Evolutionary conservation across 2,797 vertebrate species (phyloP).

Genomic region (Liasis olivaceus): DNA sequence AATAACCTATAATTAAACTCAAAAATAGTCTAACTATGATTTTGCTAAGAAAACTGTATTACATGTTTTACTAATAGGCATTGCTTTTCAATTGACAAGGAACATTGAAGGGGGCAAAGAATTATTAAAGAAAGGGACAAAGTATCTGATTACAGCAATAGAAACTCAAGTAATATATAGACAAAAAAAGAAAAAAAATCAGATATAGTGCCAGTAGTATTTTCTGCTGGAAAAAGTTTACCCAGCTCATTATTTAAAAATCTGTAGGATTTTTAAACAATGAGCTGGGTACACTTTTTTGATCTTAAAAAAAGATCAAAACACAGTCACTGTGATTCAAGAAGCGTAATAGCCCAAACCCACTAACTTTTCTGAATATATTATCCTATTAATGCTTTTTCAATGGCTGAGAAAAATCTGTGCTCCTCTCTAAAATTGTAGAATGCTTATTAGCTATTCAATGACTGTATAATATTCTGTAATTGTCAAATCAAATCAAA

Average conservation of each 20-base stretch:
- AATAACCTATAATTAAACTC: slow-evolving; percentile 1
- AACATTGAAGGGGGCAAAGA: no score
- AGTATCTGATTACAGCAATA: not conserved
- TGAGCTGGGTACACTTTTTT: no score
- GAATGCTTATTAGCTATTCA: not conserved
- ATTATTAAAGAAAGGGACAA: not conserved
- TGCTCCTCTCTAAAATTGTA: not conserved
- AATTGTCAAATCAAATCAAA: not conserved
- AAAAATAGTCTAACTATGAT: not conserved
- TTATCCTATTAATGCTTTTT: not conserved
- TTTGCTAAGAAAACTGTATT: not conserved
- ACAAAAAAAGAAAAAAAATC: not conserved
- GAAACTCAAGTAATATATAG: not conserved
- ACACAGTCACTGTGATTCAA: not conserved
- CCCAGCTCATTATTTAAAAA: not conserved
- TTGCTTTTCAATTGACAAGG: not conserved
- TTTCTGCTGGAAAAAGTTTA: not conserved
- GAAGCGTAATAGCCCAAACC: not conserved
- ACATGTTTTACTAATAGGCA: slow-evolving; percentile 10
- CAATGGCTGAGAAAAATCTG: not conserved
- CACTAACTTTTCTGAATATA: not conserved
- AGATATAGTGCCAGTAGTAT: not conserved
- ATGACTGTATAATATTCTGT: not conserved
- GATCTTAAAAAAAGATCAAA: not conserved
- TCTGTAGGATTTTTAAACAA: not conserved